These are phyloP conservation scores for Subacronicta megacephala DNA, from an alignment of 2,888 invertebrate species.

Conservation along the genomic window DNA sequence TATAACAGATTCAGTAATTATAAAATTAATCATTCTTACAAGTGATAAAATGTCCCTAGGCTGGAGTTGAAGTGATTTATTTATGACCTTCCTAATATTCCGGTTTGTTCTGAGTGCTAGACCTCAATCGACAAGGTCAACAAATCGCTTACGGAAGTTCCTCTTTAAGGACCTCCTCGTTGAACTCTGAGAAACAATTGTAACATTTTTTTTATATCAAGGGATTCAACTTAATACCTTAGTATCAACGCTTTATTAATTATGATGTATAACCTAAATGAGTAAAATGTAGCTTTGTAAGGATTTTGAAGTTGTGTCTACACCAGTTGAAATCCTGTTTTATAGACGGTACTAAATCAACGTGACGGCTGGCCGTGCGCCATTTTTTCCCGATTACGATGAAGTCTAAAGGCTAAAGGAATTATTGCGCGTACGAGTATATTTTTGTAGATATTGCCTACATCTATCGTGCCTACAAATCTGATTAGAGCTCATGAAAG, in stretches of 20 bases:
- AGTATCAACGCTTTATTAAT: too few relatives aligned
- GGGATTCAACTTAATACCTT: too few relatives aligned
- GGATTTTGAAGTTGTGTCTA: too few relatives aligned
- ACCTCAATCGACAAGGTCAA: constrained; percentile 55
- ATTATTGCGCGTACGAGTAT: constrained; percentile 45
- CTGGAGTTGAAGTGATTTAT: constrained; percentile 35
- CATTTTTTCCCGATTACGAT: constrained; percentile 54
- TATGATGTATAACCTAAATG: too few relatives aligned
- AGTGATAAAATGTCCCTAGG: constrained; percentile 29
- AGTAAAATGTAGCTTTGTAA: too few relatives aligned
- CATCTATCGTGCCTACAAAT: constrained; percentile 8
- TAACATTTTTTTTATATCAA: too few relatives aligned
- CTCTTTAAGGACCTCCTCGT: constrained; percentile 43
- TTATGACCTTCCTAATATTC: constrained; percentile 54
- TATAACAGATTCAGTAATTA: constrained; percentile 33
- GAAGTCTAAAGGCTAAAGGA: constrained; percentile 48
- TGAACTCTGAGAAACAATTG: constrained; percentile 18
- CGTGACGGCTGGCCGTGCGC: constrained; percentile 54
- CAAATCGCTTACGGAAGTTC: constrained; percentile 54
- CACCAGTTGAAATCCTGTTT: constrained; percentile 37
- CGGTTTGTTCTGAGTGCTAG: constrained; percentile 51
- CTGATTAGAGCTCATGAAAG: not conserved
- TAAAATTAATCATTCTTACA: constrained; percentile 33
- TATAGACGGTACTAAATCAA: constrained; percentile 50
- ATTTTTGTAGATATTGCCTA: constrained; percentile 19